Evolutionary conservation across 2,888 invertebrate genomes (phyloP), one percentile per base, ranked within the genome.

Genomic region (Ochropleura plecta): DNA sequence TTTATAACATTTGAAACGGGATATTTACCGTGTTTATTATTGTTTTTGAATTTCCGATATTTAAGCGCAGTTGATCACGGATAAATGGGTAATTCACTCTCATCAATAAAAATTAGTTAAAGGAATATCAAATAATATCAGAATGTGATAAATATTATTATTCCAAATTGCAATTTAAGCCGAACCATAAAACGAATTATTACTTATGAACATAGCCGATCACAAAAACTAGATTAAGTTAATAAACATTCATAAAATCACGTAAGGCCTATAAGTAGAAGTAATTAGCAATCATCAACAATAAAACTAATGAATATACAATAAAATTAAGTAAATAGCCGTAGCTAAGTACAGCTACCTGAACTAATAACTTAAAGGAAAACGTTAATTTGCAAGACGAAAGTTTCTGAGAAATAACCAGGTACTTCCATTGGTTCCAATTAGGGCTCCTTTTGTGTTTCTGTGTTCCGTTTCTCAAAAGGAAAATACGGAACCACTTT

Each of bases 341-440:
- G 10, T 49, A 40, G 9, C 10, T 68, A 68, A 78, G 14, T 30
- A 51, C 16, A 16, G 40, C 60, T 79, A 72, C 79, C 62, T 79
- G 69, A 74, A 76, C 59, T 72, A 71, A 62, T 53, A 12, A 76
- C 20, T 73, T 67, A 67, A 46, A 64, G 30, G 69, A 71, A 78
- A 60, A 53, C 2, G 57, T 10, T 60, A 75, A 73, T 53, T 46
- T 67, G 20, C 53, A 66, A 69, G 49, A 10, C 16, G 49, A 64
- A n/a, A 30, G 16, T 30, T 86, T 80, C 85, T 71, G 8, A 68
- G 66, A 84, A 84, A 67, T 20, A 40, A 18, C 8, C 49, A 59
- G 64, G 40, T 62, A 68, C 73, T 30, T 30, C 30, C 73, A 70
- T n/a, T 75, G 67, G 51, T 74, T 63, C 51, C 18, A 57, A 70